Evolutionary conservation across 2,797 vertebrate genomes (phyloP).

Genomic region (Etheostoma perlongum): DNA sequence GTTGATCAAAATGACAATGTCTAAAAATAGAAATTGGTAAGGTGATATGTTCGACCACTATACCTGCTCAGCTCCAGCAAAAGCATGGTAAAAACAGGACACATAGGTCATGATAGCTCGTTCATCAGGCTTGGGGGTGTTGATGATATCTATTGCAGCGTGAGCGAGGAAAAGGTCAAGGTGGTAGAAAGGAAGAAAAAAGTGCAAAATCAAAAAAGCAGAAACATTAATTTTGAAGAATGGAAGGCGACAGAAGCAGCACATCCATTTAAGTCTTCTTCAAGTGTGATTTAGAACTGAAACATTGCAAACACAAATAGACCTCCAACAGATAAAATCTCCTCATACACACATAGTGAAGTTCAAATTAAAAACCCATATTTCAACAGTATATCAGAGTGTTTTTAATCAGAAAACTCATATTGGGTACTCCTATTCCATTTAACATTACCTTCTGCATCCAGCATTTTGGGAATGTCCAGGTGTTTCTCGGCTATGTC

Average conservation of each 20-base stretch:
- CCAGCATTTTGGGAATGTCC: constrained; percentile 99
- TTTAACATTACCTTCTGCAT: constrained; percentile 92
- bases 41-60: constrained; percentile 3
- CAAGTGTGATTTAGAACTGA: neutral
- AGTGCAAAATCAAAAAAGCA: neutral
- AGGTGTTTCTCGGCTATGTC: constrained; percentile 99
- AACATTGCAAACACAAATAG: constrained; percentile 2
- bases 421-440: constrained; percentile 49
- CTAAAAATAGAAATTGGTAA: constrained; percentile 19
- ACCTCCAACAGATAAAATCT: neutral
- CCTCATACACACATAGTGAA: neutral
- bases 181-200: constrained; percentile 21
- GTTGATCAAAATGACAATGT: constrained; percentile 18
- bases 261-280: neutral
- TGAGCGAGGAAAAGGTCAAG: constrained; percentile 63
- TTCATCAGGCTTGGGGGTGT: constrained; percentile 98
- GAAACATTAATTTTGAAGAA: neutral
- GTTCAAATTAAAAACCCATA: neutral
- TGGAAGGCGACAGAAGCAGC: neutral
- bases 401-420: constrained; percentile 4
- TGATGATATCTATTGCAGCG: constrained; percentile 92
- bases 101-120: constrained; percentile 99
- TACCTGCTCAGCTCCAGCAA: constrained; percentile 99
- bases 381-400: neutral
- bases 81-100: constrained; percentile 99